Conservation (phyloP, 2,888 invertebrate species). For the Latheticus oryzae region DNA sequence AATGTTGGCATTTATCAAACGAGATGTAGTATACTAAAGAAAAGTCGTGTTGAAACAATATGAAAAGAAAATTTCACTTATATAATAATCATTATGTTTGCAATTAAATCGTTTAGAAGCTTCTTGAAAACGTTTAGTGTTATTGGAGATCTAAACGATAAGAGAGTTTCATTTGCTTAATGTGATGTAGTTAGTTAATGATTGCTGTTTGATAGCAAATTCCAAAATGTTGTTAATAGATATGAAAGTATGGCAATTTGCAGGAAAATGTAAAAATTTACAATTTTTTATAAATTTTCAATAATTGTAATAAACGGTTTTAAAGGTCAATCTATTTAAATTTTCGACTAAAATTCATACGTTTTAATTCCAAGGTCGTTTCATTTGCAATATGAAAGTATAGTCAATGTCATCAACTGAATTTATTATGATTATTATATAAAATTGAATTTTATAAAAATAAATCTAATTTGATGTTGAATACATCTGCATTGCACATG, state of each 20-base stretch:
- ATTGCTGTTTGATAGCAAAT: conserved; percentile 14
- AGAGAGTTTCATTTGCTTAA: conserved; percentile 23
- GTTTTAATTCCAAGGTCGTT: conserved; percentile 4
- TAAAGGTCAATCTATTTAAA: conserved; percentile 15
- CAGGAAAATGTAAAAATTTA: conserved; percentile 1
- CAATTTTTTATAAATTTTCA: too few relatives aligned
- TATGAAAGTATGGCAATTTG: conserved; percentile 1
- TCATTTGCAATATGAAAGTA: conserved; percentile 8
- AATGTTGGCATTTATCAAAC: conserved; percentile 1
- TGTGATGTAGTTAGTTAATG: conserved; percentile 23
- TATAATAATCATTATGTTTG: too few relatives aligned
- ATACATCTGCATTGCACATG: too few relatives aligned
- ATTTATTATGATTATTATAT: too few relatives aligned
- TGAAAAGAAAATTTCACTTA: neutral
- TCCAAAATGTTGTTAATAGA: conserved; percentile 4
- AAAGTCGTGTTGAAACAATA: conserved; percentile 9
- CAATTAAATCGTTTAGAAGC: neutral
- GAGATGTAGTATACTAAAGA: neutral
- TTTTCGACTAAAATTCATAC: conserved; percentile 13
- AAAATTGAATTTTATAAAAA: too few relatives aligned
- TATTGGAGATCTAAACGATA: conserved; percentile 19
- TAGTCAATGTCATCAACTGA: conserved; percentile 15
- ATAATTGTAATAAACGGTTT: conserved; percentile 1
- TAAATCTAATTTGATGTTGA: too few relatives aligned
- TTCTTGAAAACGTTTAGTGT: conserved; percentile 10